Evolutionary conservation across 2,113 vertebrate genomes (phyloP).

Genomic region (Melanerpes aurifrons): DNA sequence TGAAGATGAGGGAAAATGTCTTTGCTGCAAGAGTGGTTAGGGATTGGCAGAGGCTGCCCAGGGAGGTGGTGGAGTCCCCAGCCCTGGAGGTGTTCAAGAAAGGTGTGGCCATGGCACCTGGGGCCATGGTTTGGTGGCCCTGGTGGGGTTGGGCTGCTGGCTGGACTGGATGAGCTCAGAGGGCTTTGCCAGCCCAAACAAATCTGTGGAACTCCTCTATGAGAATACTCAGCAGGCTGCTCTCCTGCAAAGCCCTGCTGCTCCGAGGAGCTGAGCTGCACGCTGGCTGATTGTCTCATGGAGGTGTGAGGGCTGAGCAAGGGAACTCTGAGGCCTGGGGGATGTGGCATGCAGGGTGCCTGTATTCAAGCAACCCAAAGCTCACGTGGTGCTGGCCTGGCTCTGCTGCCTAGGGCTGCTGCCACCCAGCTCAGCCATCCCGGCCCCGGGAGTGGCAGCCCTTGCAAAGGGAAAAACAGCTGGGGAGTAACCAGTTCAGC

Average conservation of each 20-base stretch:
- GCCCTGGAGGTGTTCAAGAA: too few relatives aligned
- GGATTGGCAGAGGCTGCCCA: too few relatives aligned
- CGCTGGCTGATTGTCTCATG: rapidly evolving
- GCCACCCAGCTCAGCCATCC: neutral
- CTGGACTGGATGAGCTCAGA: too few relatives aligned
- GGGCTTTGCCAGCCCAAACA: too few relatives aligned
- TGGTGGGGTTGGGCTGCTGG: too few relatives aligned
- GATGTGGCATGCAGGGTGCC: rapidly evolving
- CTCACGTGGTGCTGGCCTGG: rapidly evolving
- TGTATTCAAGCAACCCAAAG: neutral
- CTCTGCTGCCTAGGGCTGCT: neutral
- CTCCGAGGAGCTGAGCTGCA: neutral
- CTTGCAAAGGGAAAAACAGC: constrained; percentile 12
- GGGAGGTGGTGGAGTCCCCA: too few relatives aligned
- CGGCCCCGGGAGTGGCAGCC: neutral
- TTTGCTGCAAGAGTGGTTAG: too few relatives aligned
- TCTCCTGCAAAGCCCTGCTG: rapidly evolving
- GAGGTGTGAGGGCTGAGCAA: neutral
- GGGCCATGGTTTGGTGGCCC: too few relatives aligned
- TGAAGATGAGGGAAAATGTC: too few relatives aligned
- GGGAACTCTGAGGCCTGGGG: neutral
- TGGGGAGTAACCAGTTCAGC: constrained; percentile 50
- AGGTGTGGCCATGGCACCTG: too few relatives aligned
- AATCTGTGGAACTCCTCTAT: too few relatives aligned
- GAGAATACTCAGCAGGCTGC: neutral